These are phyloP conservation scores for Andrena bucephala DNA, from an alignment of 2,888 invertebrate species.

Conservation along the genomic window DNA sequence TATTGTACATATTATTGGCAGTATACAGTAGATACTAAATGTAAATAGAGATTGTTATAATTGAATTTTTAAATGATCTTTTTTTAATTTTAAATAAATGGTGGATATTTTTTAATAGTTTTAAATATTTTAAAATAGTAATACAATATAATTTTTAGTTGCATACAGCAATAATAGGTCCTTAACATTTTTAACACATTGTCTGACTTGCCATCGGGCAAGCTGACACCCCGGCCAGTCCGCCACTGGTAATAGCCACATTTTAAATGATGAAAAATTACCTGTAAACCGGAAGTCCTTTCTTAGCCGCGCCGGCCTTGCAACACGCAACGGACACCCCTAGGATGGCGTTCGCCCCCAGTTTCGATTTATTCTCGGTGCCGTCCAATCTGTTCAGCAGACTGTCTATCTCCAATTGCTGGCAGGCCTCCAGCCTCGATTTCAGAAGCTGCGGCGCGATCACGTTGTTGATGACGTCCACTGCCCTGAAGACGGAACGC, in stretches of 20 bases:
- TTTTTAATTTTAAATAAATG: no score
- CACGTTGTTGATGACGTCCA: conserved; percentile 79
- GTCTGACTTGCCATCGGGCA: no score
- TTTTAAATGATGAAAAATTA: conserved; percentile 37
- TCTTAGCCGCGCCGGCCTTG: conserved; percentile 81
- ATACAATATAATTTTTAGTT: no score
- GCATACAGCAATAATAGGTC: no score
- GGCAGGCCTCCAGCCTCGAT: conserved; percentile 78
- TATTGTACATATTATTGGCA: no score
- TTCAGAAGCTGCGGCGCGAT: conserved; percentile 81
- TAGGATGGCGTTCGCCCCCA: conserved; percentile 80
- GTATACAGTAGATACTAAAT: no score
- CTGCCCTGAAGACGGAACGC: conserved; percentile 78
- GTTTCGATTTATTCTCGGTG: conserved; percentile 79
- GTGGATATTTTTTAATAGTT: no score
- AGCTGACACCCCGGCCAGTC: neutral
- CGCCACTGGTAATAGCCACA: neutral
- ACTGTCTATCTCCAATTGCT: conserved; percentile 80
- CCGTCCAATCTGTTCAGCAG: conserved; percentile 78
- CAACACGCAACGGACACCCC: conserved; percentile 80
- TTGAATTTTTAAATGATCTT: no score
- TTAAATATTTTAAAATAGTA: no score
- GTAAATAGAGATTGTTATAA: no score
- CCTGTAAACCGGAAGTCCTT: conserved; percentile 79
- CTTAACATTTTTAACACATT: no score